A percentile compares a stretch with the other conserved stretches of the same genome.
Conservation (phyloP, 1,140 invertebrate species). For the Oreohelix idahoensis region DNA sequence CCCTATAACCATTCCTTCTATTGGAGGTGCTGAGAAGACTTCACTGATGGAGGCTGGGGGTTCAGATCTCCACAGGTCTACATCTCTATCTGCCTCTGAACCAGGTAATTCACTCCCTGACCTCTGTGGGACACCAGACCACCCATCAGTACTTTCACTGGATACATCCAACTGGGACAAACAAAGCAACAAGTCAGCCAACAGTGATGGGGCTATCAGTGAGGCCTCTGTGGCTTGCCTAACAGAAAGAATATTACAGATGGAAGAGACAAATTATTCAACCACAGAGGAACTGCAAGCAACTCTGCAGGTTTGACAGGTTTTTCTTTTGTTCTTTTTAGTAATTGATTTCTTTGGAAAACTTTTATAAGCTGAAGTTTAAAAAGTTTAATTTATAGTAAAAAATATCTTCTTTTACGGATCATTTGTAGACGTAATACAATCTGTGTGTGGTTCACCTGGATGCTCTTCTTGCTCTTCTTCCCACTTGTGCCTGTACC, state of each 20-base stretch:
- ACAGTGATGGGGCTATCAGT: constrained; percentile 77
- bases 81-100: constrained; percentile 76
- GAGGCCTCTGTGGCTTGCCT: constrained; percentile 93
- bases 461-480: no score
- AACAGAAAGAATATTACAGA: constrained; percentile 92
- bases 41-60: not conserved
- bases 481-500: no score
- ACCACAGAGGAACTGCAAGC: constrained; percentile 97
- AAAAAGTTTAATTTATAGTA: no score
- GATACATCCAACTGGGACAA: constrained; percentile 82
- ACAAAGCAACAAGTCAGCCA: constrained; percentile 82
- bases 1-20: constrained; percentile 16
- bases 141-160: constrained; percentile 59
- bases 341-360: no score
- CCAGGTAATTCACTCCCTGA: constrained; percentile 62
- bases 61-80: constrained; percentile 49
- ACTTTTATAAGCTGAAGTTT: no score
- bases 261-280: constrained; percentile 89
- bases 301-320: constrained; percentile 81
- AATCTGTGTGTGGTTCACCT: no score
- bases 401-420: no score
- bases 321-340: no score
- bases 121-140: constrained; percentile 64
- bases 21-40: constrained; percentile 4
- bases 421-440: no score